These are phyloP conservation scores for Caenorhabditis sp. DNA, from an alignment of 2,888 invertebrate genomes.

Conservation along the genomic window DNA sequence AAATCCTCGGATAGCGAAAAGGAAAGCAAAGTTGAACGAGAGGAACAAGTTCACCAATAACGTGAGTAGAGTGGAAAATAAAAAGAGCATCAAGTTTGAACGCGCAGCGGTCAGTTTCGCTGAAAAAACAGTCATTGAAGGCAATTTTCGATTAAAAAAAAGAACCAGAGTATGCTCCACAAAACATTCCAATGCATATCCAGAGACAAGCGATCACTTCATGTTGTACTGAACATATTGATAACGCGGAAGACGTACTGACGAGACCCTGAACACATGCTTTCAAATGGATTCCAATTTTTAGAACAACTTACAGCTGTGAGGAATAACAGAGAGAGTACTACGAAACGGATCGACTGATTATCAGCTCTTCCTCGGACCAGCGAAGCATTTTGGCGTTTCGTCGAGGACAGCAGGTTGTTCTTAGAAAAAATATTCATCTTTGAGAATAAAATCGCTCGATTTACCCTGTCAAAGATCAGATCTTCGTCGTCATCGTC, in stretches of 20 bases:
- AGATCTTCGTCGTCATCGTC: conserved; percentile 60
- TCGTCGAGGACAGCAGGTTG: conserved; percentile 38
- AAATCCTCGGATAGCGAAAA: conserved; percentile 51
- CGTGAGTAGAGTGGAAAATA: conserved; percentile 32
- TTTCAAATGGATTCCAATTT: too few relatives aligned
- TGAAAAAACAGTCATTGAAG: conserved; percentile 23
- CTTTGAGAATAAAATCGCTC: not conserved
- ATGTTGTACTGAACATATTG: conserved; percentile 34
- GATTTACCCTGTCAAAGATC: conserved; percentile 60
- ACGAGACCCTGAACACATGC: conserved; percentile 38
- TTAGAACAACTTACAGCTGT: conserved; percentile 21
- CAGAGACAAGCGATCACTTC: conserved; percentile 56
- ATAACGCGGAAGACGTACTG: conserved; percentile 18
- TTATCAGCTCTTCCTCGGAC: conserved; percentile 57
- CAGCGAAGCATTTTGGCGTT: conserved; percentile 41
- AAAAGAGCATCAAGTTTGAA: conserved; percentile 56
- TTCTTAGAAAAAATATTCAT: conserved; percentile 21
- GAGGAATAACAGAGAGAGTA: conserved; percentile 40
- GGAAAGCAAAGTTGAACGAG: conserved; percentile 38
- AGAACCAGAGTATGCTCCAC: conserved; percentile 47
- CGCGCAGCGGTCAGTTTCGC: conserved; percentile 45
- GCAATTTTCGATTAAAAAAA: not conserved
- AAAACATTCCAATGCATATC: conserved; percentile 61
- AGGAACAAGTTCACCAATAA: conserved; percentile 36
- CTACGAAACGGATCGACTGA: conserved; percentile 41